Base-by-base conservation (phyloP, 2,797 vertebrate species). In the Anguilla megastoma region DNA sequence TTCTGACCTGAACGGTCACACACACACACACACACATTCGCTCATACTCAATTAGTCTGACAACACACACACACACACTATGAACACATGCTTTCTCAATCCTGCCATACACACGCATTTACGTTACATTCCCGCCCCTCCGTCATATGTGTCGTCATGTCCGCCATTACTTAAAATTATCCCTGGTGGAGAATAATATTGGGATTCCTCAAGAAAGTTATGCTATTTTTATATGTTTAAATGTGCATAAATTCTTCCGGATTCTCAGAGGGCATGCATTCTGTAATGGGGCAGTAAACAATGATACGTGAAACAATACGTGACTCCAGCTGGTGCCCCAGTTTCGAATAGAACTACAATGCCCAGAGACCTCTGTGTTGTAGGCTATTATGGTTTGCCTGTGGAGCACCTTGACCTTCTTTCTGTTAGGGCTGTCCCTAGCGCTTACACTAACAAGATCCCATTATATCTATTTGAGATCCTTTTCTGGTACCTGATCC, bases 401-500 rank as follows among this genome's bases (percentile, higher is more conserved):
- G 7, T n/a, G 79, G 21, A 48, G 79, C 45, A 82, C 45, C 79
- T 82, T 82, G 79, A 50, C 79, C 41, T n/a, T 21, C 76, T 48
- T 2, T 10, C 7, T 36, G 36, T 14, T 14, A 76, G 58, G 86
- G n/a, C 48, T 94, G 92, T 92, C 93, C 90, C 89, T 27, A 85
- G 85, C 89, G 90, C 54, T 45, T n/a, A 82, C 54, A 87, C 76
- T 91, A 91, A 92, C 88, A 87, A 90, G 89, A 92, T 93, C 85
- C 93, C 79, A 50, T 82, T 82, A 82, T 50, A 82, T 82, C 41
- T 9, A 82, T 16, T 82, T 82, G 79, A 16, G 76, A 48, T 48
- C 76, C 76, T 80, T 80, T 80, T 80, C 76, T 80, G 41, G 76
- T 21, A 45, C 18, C 41, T 80, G 41, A 80, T 82, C 45, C 79